A percentile compares a stretch with the other conserved stretches of the same genome.
phyloP scores from a whole-genome alignment of 2,888 invertebrate genomes.

The Epistrophe grossulariae region DNA sequence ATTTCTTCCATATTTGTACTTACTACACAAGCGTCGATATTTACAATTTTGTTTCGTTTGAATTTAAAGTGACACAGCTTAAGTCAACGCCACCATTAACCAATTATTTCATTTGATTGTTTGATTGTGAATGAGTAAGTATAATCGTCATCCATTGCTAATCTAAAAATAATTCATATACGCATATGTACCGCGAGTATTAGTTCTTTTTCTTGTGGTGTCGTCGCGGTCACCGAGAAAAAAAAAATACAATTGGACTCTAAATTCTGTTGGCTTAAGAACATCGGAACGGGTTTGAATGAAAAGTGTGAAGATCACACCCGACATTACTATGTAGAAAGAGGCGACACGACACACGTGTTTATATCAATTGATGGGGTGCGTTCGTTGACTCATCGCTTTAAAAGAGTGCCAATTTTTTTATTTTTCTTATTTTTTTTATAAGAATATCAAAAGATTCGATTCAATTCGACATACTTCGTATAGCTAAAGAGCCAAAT shows the following conservation, averaged over 20 bases:
- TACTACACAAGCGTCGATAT: conserved; percentile 7
- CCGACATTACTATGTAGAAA: too few species aligned
- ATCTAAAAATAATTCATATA: conserved; percentile 7
- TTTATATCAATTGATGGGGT: conserved; percentile 26
- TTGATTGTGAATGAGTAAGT: conserved; percentile 1
- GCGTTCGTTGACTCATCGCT: conserved; percentile 29
- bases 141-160: conserved; percentile 4
- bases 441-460: conserved; percentile 27
- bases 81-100: conserved; percentile 27
- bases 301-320: conserved; percentile 26
- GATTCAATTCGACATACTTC: neutral
- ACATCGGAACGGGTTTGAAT: neutral
- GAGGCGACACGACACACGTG: neutral
- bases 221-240: neutral
- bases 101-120: neutral
- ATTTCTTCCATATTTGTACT: conserved; percentile 58
- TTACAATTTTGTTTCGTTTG: neutral
- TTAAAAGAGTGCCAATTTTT: conserved; percentile 16
- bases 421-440: neutral
- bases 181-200: too few species aligned
- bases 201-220: neutral
- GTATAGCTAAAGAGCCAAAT: conserved; percentile 1
- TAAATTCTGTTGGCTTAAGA: neutral
- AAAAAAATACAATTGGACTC: conserved; percentile 1
- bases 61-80: conserved; percentile 3